These are phyloP conservation scores for Drosophila peninsularis DNA, from an alignment of 2,888 invertebrate genomes.

Conservation along the genomic window DNA sequence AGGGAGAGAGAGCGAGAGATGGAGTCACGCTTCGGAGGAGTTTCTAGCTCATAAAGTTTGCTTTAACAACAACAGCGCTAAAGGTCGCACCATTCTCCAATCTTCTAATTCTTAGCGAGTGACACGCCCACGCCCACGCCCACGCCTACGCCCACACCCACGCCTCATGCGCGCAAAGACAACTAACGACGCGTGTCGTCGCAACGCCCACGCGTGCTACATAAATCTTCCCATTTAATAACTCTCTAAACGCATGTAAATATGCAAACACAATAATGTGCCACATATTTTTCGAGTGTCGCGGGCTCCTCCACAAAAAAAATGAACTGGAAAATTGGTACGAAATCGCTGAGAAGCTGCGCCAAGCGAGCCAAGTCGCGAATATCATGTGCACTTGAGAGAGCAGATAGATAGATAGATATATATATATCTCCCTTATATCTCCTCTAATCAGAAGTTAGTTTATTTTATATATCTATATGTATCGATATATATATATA, in stretches of 20 bases:
- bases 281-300: slow-evolving; percentile 77
- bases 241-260: slow-evolving; percentile 77
- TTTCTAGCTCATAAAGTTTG: slow-evolving; percentile 60
- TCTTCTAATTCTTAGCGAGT: slow-evolving; percentile 9
- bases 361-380: slow-evolving; percentile 11
- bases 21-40: slow-evolving; percentile 17
- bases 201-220: slow-evolving; percentile 64
- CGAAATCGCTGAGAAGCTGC: slow-evolving; percentile 35
- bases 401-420: too few relatives aligned
- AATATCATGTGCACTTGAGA: slow-evolving; percentile 29
- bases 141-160: slow-evolving; percentile 54
- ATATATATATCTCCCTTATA: too few relatives aligned
- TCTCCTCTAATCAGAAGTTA: too few relatives aligned
- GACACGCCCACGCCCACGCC: slow-evolving; percentile 62
- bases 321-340: slow-evolving; percentile 72
- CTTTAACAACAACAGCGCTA: slow-evolving; percentile 47
- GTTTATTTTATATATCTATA: too few relatives aligned
- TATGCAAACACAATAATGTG: slow-evolving; percentile 68
- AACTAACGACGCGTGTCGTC: slow-evolving; percentile 75
- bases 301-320: slow-evolving; percentile 37
- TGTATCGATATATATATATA: too few relatives aligned
- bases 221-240: slow-evolving; percentile 78
- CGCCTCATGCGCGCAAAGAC: slow-evolving; percentile 12
- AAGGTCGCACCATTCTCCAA: slow-evolving; percentile 27
- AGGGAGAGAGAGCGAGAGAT: neutral